Evolutionary conservation across 2,113 vertebrate species (phyloP), one percentile per base, ranked within the genome.

Genomic region (Nicator chloris): DNA sequence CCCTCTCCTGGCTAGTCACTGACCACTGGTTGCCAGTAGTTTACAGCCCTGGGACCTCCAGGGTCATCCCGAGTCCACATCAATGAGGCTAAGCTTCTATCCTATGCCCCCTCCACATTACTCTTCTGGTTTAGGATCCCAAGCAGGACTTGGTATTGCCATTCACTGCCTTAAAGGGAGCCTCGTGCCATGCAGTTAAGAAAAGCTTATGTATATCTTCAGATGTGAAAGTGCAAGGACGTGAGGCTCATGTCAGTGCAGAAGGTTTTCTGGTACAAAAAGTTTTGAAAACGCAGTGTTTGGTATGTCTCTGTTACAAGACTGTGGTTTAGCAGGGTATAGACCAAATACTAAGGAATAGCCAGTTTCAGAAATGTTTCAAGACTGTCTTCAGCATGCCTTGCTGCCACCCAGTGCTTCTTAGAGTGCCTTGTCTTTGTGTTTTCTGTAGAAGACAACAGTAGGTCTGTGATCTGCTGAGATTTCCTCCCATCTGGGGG

Each of bases 71-170:
- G 26, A 54, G n/a, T 33, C 35, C 27, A 13, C 63, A 26, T 10
- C 61, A 83, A 33, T 15, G 35, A 50, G 27, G 30, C 26, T 63
- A 15, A 1, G 1, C 21, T 86, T 53, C 40, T 76, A 15, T 65
- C 28, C 24, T 64, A 3, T 35, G 4, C 9, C 26, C 5, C 11
- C 10, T 13, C 7, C 4, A 7, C 1, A 13, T 31, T n/a, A 9
- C 6, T 21, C 69, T 77, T 72, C 35, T 56, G 11, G 9, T 69
- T 73, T 78, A 45, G 40, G 26, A 53, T 70, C 37, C 45, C 54
- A 40, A 30, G 60, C 20, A 28, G 22, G 35, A 8, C 19, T 40
- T 60, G 10, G 8, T 47, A 51, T 33, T 81, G 50, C 20, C 11
- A 44, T 53, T 45, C 61, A 4, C 22, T 57, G 4, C 22, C 31